A percentile compares a stretch with the other conserved stretches of the same genome.
These are phyloP conservation scores for Drosophila eugracilis DNA, from an alignment of 1,140 invertebrate species.

Conservation along the genomic window DNA sequence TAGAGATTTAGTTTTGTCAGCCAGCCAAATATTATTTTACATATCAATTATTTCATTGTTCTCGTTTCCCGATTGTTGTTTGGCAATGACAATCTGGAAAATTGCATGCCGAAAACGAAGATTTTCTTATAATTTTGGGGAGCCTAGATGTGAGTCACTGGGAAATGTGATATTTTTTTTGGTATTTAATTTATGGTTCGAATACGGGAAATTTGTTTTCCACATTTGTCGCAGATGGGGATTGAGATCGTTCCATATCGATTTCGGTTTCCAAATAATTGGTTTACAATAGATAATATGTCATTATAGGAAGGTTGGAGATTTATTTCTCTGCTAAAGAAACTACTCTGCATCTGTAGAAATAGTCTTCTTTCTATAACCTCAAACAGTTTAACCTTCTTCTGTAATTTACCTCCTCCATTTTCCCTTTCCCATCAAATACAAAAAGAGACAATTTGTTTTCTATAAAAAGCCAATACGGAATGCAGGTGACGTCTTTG, in stretches of 20 bases:
- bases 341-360: too few species aligned
- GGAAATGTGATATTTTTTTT: conserved; percentile 63
- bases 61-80: conserved; percentile 17
- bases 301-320: conserved; percentile 21
- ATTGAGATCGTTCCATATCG: conserved; percentile 32
- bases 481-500: conserved; percentile 50
- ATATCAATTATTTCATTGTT: conserved; percentile 82
- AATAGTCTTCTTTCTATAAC: not conserved
- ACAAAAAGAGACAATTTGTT: not conserved
- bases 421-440: conserved; percentile 6
- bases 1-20: conserved; percentile 55
- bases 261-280: conserved; percentile 52
- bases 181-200: conserved; percentile 38
- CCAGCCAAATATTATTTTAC: conserved; percentile 79
- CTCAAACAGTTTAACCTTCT: not conserved
- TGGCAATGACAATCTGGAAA: conserved; percentile 54
- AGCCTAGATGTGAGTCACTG: conserved; percentile 5
- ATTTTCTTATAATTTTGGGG: conserved; percentile 41
- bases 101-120: conserved; percentile 44
- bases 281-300: conserved; percentile 40
- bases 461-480: conserved; percentile 14
- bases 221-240: conserved; percentile 19
- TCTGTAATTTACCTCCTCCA: not conserved
- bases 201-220: conserved; percentile 58
- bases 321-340: too few species aligned